These are phyloP conservation scores for Telenomus remus DNA, from an alignment of 1,140 invertebrate species.

Conservation along the genomic window DNA sequence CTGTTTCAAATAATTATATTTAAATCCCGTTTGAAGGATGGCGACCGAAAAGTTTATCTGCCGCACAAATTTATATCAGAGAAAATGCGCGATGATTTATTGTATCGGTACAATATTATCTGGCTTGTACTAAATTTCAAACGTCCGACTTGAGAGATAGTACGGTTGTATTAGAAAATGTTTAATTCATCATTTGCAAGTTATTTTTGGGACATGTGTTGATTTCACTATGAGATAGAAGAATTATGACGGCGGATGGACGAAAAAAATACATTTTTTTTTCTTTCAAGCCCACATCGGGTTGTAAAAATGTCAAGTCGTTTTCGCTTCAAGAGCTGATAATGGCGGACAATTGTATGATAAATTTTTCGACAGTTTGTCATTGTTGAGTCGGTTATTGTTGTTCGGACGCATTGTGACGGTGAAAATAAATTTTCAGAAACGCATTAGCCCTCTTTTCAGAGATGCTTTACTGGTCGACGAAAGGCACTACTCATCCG, in stretches of 20 bases:
- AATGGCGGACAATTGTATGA: constrained; percentile 31
- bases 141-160: constrained; percentile 15
- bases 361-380: constrained; percentile 32
- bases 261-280: too few relatives aligned
- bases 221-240: constrained; percentile 24
- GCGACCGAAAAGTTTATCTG: constrained; percentile 4
- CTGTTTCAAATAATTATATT: constrained; percentile 27
- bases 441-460: constrained; percentile 5
- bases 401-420: constrained; percentile 14
- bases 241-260: constrained; percentile 5
- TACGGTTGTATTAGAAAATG: constrained; percentile 37
- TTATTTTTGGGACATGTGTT: constrained; percentile 36
- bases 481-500: neutral
- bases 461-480: constrained; percentile 29
- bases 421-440: constrained; percentile 26
- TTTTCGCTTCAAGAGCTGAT: constrained; percentile 33
- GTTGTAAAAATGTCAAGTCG: constrained; percentile 3
- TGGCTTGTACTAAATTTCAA: constrained; percentile 30
- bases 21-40: neutral
- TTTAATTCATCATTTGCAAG: constrained; percentile 34
- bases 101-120: constrained; percentile 43
- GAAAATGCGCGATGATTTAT: constrained; percentile 47
- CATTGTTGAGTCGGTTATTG: constrained; percentile 41
- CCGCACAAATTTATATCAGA: constrained; percentile 23
- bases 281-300: neutral